Percentiles rank a stretch among this genome's conserved stretches.
These are phyloP conservation scores for Acronicta alni DNA, from an alignment of 2,888 invertebrate genomes.

Conservation along the genomic window DNA sequence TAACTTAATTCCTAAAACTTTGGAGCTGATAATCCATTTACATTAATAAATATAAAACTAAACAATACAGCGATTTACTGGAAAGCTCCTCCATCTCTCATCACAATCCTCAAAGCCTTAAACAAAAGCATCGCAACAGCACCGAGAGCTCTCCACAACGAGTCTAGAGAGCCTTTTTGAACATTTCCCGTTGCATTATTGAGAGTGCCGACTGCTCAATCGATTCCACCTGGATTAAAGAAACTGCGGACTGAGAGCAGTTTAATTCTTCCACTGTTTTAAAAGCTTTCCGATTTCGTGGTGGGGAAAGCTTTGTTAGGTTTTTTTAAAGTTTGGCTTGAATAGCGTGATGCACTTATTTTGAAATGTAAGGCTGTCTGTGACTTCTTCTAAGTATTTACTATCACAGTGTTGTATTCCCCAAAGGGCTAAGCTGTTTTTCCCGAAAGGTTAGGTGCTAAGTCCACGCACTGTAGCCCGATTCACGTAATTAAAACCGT, in stretches of 20 bases:
- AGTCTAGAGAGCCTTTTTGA: constrained; percentile 69
- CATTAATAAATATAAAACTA: background rate
- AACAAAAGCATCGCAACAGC: constrained; percentile 65
- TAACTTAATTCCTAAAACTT: too few species aligned
- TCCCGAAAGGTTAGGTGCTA: too few species aligned
- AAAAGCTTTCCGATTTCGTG: constrained; percentile 47
- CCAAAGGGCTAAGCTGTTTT: too few species aligned
- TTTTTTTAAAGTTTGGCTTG: constrained; percentile 15
- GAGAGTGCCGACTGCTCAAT: constrained; percentile 66
- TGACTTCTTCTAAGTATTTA: background rate
- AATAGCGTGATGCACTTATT: background rate
- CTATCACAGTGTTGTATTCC: too few species aligned
- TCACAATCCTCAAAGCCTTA: constrained; percentile 29
- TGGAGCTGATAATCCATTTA: too few species aligned
- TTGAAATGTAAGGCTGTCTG: background rate
- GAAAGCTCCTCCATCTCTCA: background rate
- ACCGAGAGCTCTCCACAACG: constrained; percentile 53
- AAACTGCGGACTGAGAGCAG: constrained; percentile 40
- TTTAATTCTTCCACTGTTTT: constrained; percentile 57
- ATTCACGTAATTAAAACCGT: too few species aligned
- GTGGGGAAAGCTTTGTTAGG: constrained; percentile 28
- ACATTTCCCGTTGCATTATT: constrained; percentile 68
- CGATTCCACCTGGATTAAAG: constrained; percentile 64
- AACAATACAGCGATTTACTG: background rate
- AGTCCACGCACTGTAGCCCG: too few species aligned